Percentiles rank a stretch among this genome's conserved stretches.
Evolutionary conservation across 2,888 invertebrate genomes (phyloP).

Genomic region (Ditylenchus weischeri): DNA sequence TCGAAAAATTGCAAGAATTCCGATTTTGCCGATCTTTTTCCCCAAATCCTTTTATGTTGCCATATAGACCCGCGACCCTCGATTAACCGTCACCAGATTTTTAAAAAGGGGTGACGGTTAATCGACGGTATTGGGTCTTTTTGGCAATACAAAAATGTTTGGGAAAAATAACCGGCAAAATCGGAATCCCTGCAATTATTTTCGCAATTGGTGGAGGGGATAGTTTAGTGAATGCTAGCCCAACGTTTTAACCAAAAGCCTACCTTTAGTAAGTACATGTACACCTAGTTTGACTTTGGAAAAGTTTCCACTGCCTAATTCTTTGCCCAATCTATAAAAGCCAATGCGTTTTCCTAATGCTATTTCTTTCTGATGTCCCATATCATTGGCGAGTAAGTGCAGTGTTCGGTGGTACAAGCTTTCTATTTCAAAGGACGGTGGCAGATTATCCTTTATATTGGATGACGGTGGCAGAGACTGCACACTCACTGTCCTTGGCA

Average conservation of each 20-base stretch:
- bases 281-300: constrained; percentile 75
- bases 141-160: too few relatives aligned
- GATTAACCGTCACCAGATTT: too few relatives aligned
- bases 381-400: constrained; percentile 36
- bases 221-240: not conserved
- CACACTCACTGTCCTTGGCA: constrained; percentile 39
- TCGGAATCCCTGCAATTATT: too few relatives aligned
- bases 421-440: constrained; percentile 11
- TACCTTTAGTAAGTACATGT: constrained; percentile 73
- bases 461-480: constrained; percentile 41
- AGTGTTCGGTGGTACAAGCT: constrained; percentile 41
- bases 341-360: constrained; percentile 74
- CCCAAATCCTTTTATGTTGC: too few relatives aligned
- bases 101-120: too few relatives aligned
- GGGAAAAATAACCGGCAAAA: too few relatives aligned
- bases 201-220: not conserved
- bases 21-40: too few relatives aligned
- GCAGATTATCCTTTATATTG: not conserved
- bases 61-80: too few relatives aligned
- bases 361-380: constrained; percentile 62
- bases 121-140: too few relatives aligned
- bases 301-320: constrained; percentile 76
- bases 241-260: not conserved
- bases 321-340: constrained; percentile 73
- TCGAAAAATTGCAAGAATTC: too few relatives aligned